Conservation (phyloP, 1,140 invertebrate species). For the Sarcophaga peregrina region DNA sequence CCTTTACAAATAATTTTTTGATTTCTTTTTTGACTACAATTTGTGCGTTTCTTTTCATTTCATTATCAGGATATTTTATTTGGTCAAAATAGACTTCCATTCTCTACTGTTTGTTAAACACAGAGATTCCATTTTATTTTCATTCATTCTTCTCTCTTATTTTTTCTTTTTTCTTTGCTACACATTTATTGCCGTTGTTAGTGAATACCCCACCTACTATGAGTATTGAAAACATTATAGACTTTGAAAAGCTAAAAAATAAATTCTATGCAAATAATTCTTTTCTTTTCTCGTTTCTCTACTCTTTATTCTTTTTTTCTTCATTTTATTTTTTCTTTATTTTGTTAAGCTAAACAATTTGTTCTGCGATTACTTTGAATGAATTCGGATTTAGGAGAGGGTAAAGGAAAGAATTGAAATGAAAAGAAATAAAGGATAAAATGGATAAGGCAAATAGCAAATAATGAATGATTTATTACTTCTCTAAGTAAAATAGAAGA, state of each 20-base stretch:
- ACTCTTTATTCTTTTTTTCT: too few species aligned
- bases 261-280: constrained; percentile 29
- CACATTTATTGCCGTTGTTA: neutral
- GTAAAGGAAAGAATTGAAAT: constrained; percentile 1
- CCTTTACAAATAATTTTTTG: neutral
- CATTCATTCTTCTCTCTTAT: neutral
- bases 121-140: neutral
- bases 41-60: constrained; percentile 27
- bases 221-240: neutral
- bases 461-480: constrained; percentile 37
- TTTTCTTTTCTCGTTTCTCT: too few species aligned
- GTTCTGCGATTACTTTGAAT: neutral
- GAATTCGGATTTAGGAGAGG: neutral
- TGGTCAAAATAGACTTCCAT: constrained; percentile 24
- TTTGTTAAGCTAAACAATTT: constrained; percentile 31
- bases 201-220: neutral
- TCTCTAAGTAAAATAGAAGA: constrained; percentile 11
- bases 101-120: constrained; percentile 23
- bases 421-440: neutral
- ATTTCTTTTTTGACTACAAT: neutral
- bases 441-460: neutral
- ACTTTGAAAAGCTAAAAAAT: neutral
- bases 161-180: neutral
- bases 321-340: neutral
- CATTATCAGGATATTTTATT: neutral